Evolutionary conservation across 2,797 vertebrate genomes (phyloP).

Genomic region (Cirrhinus mrigala): DNA sequence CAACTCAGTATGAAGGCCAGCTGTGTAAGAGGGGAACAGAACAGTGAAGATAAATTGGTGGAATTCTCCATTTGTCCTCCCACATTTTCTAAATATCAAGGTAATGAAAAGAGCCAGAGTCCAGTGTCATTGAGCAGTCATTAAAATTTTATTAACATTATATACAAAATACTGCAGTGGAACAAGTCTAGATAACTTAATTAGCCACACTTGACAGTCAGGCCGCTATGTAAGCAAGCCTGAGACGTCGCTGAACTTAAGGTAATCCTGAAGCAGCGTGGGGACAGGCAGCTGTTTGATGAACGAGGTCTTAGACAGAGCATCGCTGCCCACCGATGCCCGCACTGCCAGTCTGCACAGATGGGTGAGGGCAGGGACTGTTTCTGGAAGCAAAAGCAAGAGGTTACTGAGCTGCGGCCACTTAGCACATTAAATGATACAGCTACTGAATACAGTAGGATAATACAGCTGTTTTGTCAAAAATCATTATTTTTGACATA

Average conservation of each 20-base stretch:
- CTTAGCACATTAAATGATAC: neutral
- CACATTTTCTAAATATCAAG: constrained; percentile 39
- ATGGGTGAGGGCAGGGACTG: constrained; percentile 71
- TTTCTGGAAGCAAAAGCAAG: constrained; percentile 63
- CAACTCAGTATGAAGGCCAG: constrained; percentile 50
- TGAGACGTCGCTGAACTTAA: constrained; percentile 72
- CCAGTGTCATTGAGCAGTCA: constrained; percentile 22
- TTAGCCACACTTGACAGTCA: constrained; percentile 30
- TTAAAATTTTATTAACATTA: constrained; percentile 58
- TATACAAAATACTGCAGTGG: constrained; percentile 52
- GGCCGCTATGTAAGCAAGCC: constrained; percentile 20
- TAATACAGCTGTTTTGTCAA: neutral
- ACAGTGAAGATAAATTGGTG: constrained; percentile 34
- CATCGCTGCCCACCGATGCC: constrained; percentile 66
- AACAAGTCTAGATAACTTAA: constrained; percentile 39
- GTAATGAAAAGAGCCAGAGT: constrained; percentile 33
- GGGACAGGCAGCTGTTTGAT: constrained; percentile 75
- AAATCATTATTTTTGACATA: constrained; percentile 44
- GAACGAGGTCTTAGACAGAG: constrained; percentile 65
- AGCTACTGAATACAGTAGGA: constrained; percentile 57
- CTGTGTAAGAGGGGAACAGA: constrained; percentile 32
- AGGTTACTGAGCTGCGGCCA: constrained; percentile 22
- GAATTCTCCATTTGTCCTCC: constrained; percentile 41
- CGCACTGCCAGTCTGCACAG: constrained; percentile 75
- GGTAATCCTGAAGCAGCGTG: constrained; percentile 66